Evolutionary conservation across 37 sponge, comb jelly and placozoan species (phyloP).

Genomic region (Diacarnus erythraeanus): DNA sequence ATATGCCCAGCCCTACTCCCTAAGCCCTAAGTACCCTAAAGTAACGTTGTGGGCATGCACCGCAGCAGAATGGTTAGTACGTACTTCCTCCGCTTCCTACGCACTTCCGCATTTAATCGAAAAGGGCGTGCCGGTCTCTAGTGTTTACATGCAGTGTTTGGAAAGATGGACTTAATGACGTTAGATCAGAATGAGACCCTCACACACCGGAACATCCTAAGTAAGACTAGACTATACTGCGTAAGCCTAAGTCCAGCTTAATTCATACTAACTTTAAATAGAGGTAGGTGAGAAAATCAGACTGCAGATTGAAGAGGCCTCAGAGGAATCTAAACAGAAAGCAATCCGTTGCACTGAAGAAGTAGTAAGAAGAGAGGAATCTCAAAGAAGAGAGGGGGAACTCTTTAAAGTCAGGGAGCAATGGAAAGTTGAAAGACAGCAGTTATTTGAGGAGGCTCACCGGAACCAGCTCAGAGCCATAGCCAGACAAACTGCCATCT

Average conservation of each 20-base stretch:
- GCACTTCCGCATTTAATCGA: too few species aligned
- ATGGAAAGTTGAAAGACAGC: constrained; percentile 47
- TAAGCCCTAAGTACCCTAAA: too few species aligned
- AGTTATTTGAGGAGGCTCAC: constrained; percentile 39
- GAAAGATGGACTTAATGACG: background rate
- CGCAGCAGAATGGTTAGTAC: too few species aligned
- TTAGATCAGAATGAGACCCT: constrained; percentile 1
- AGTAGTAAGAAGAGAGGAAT: constrained; percentile 62
- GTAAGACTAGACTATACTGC: constrained; percentile 4
- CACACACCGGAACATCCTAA: constrained; percentile 6
- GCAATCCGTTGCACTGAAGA: constrained; percentile 63
- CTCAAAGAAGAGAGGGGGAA: background rate
- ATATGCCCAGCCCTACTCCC: too few species aligned
- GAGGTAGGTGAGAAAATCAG: constrained; percentile 52
- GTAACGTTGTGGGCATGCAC: too few species aligned
- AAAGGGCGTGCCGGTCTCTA: too few species aligned
- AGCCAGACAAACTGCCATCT: constrained; percentile 18
- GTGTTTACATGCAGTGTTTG: too few species aligned
- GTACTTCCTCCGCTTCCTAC: too few species aligned
- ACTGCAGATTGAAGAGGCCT: constrained; percentile 11
- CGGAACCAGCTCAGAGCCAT: constrained; percentile 28
- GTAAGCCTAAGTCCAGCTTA: too few species aligned
- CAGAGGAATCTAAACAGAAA: constrained; percentile 44
- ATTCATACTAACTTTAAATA: background rate
- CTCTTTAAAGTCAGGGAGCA: constrained; percentile 20